Evolutionary conservation across 2,797 vertebrate genomes (phyloP).

Genomic region (Heteromormyrus szaboi): DNA sequence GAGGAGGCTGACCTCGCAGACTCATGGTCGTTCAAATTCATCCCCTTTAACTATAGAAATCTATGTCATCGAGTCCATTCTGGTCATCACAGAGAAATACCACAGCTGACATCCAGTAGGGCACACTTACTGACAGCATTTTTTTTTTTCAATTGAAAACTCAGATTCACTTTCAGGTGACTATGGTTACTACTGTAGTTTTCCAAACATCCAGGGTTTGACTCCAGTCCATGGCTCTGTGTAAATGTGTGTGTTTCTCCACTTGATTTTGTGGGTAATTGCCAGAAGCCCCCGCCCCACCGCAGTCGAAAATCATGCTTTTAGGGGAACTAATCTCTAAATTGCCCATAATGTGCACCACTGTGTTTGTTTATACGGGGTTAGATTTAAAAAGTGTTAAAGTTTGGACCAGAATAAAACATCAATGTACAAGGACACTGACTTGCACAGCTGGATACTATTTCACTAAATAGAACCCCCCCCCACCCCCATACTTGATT

Average conservation of each 20-base stretch:
- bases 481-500: neutral
- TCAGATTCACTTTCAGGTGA: neutral
- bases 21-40: neutral
- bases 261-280: neutral
- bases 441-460: neutral
- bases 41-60: neutral
- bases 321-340: neutral
- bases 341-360: neutral
- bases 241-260: neutral
- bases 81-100: neutral
- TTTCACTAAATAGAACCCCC: neutral
- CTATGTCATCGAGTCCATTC: neutral
- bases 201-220: neutral
- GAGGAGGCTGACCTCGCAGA: neutral
- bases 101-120: neutral
- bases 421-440: neutral
- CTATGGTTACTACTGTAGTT: neutral
- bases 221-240: neutral
- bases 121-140: neutral
- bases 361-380: neutral
- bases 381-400: neutral
- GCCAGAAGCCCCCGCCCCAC: neutral
- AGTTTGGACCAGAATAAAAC: conserved; percentile 1
- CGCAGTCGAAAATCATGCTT: neutral
- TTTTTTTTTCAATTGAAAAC: neutral